A percentile compares a stretch with the other conserved stretches of the same genome.
Evolutionary conservation across 2,797 vertebrate species (phyloP).

Genomic region (Anguilla anguilla): DNA sequence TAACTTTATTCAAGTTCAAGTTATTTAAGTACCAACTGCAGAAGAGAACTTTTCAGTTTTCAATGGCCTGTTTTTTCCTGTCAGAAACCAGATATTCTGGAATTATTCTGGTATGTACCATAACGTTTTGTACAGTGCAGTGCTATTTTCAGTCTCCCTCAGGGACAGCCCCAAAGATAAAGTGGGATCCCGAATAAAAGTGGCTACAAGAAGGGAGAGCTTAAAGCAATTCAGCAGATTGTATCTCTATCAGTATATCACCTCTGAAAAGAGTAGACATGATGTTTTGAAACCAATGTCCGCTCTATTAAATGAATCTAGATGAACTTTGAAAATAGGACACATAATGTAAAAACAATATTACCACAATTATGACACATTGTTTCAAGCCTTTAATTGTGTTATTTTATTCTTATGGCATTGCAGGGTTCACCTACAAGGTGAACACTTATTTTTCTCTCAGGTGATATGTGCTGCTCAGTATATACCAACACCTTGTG

Average conservation of each 20-base stretch:
- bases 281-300: background rate
- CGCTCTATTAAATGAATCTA: background rate
- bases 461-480: too few relatives aligned
- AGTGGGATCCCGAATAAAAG: background rate
- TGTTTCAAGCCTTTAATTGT: background rate
- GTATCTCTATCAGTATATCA: slow-evolving; percentile 19
- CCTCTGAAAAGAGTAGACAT: background rate
- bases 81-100: background rate
- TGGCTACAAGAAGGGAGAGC: background rate
- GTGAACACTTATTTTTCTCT: too few relatives aligned
- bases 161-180: background rate
- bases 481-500: too few relatives aligned
- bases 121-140: background rate
- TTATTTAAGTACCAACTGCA: background rate
- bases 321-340: background rate
- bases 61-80: background rate
- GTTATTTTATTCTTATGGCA: too few relatives aligned
- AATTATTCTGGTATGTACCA: background rate
- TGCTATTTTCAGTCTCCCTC: slow-evolving; percentile 5
- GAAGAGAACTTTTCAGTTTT: background rate
- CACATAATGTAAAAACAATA: background rate
- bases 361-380: background rate
- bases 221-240: background rate
- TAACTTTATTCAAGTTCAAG: background rate
- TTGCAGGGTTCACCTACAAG: too few relatives aligned